phyloP scores from a whole-genome alignment of 53 echinoderm and acorn worm species.

The Astropecten irregularis region DNA sequence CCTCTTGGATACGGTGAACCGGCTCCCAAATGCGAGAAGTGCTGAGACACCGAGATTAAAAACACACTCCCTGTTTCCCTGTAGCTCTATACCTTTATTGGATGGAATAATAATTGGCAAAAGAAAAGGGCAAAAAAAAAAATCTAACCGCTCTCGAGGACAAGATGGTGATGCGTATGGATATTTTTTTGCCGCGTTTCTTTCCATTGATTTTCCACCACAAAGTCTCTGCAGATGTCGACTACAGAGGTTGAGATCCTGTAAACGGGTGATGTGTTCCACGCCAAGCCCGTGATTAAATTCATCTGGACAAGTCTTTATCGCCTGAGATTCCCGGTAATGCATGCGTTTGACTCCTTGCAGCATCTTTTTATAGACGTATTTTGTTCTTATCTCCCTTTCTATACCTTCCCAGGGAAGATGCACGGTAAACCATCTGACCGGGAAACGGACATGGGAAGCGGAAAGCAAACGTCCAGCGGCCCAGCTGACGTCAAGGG shows the following conservation, averaged over 20 bases:
- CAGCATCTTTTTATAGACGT: constrained; percentile 57
- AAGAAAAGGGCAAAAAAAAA: constrained; percentile 25
- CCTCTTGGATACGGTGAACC: constrained; percentile 37
- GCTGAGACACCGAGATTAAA: constrained; percentile 18
- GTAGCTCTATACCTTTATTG: constrained; percentile 41
- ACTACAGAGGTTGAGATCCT: constrained; percentile 29
- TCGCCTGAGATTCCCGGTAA: constrained; percentile 22
- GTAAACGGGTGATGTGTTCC: constrained; percentile 46
- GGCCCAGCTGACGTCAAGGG: constrained; percentile 35
- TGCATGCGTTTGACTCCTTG: constrained; percentile 3
- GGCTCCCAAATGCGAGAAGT: constrained; percentile 43
- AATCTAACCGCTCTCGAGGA: not conserved
- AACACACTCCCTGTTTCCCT: not conserved
- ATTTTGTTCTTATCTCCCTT: not conserved
- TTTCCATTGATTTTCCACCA: constrained; percentile 38
- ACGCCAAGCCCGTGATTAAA: constrained; percentile 38
- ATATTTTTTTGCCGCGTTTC: constrained; percentile 27
- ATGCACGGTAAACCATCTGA: not conserved
- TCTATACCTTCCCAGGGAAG: not conserved
- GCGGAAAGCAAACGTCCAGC: constrained; percentile 6
- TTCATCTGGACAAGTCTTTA: constrained; percentile 56
- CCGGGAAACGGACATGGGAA: not conserved
- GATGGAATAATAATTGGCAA: constrained; percentile 30
- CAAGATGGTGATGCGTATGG: not conserved
- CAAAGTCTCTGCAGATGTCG: constrained; percentile 21